Evolutionary conservation across 2,888 invertebrate species (phyloP).

Genomic region (Eustalomyia histrio): DNA sequence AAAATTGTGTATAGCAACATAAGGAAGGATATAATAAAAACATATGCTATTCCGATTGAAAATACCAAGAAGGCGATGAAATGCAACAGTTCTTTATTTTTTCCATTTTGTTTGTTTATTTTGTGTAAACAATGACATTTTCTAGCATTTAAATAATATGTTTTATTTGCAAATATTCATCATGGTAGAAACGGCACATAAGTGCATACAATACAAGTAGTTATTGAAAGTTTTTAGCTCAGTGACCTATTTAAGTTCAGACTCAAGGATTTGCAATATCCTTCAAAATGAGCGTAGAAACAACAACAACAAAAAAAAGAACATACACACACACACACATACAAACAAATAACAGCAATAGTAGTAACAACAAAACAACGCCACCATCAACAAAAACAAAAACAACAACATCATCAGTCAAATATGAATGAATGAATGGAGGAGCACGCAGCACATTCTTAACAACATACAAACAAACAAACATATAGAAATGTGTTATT

Average conservation of each 20-base stretch:
- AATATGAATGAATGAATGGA: slow-evolving; percentile 57
- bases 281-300: slow-evolving; percentile 59
- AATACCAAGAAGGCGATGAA: slow-evolving; percentile 24
- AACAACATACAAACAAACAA: slow-evolving; percentile 50
- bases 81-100: slow-evolving; percentile 54
- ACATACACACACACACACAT: background rate
- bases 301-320: slow-evolving; percentile 4
- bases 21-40: too few species aligned
- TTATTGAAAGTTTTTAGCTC: slow-evolving; percentile 63
- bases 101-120: background rate
- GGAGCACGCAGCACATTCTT: slow-evolving; percentile 56
- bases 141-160: slow-evolving; percentile 30
- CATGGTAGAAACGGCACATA: slow-evolving; percentile 15
- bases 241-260: slow-evolving; percentile 62
- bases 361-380: slow-evolving; percentile 34
- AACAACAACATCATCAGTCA: slow-evolving; percentile 39
- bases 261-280: slow-evolving; percentile 64
- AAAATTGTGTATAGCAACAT: too few species aligned
- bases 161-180: slow-evolving; percentile 34
- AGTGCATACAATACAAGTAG: slow-evolving; percentile 8
- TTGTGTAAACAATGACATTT: slow-evolving; percentile 38
- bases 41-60: too few species aligned
- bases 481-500: background rate
- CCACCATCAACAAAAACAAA: background rate
- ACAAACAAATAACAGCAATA: background rate